Evolutionary conservation across 2,888 invertebrate genomes (phyloP), one percentile per base, ranked within the genome.

Genomic region (Cantharis rustica): DNA sequence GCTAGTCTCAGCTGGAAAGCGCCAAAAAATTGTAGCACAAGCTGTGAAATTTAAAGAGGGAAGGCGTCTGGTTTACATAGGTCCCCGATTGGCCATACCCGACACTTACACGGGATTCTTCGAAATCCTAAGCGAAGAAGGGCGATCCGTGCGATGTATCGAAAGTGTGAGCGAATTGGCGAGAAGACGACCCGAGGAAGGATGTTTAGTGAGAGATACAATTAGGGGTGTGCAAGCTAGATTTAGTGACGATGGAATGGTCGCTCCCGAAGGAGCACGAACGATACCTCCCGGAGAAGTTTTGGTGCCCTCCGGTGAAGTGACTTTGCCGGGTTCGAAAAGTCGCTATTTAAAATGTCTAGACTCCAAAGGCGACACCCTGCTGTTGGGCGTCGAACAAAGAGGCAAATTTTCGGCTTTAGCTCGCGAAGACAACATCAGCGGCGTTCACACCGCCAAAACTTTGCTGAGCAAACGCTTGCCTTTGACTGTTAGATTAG

Each of bases 91-190:
- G 80, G 94, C 96, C 71, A 96, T 98, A 78, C 98, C 98, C 7
- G 95, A 97, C 84, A 93, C 94, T 0, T 98, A 97, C 87, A 91
- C 94, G 81, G 98, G 98, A 10, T 98, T 95, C 89, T 98, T 98
- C 87, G 98, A 98, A 88, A 91, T 98, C 71, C 90, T 98, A 31
- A 97, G 97, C 86, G 98, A 98, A 89, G 97, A 98, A 88, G 98
- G 98, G 0, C 91, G 96, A 82, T 95, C 97, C 20, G 96, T 97
- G 10, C 91, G 96, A 79, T 96, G 97, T 83, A 95, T 98, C 84
- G 96, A 96, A 86, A 95, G 94, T 79, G 97, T 98, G 1, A 90
- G 92, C 79, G 97, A 97, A 88, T 89, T 98, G 81, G 93, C 95
- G 16, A 90, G 94, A 81, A 90, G 95, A 75, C 92, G 94, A 82